phyloP scores from a whole-genome alignment of 2,113 vertebrate genomes.

The Arvicanthis niloticus region DNA sequence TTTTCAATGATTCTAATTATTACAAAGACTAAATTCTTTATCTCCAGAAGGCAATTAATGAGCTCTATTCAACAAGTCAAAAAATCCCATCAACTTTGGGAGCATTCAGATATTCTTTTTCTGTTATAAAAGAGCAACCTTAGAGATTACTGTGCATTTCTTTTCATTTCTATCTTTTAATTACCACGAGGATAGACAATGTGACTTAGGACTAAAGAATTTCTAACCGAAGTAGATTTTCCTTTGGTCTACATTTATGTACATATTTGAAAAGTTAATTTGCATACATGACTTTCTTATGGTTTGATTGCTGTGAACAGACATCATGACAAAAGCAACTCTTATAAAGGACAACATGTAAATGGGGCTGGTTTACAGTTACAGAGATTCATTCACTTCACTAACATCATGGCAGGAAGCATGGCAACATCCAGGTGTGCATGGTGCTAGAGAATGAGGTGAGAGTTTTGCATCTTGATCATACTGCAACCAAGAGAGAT shows the following conservation, averaged over 20 bases:
- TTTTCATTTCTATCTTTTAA: slow-evolving; percentile 43
- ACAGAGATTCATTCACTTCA: no score
- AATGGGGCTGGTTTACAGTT: no score
- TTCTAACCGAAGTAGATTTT: background rate
- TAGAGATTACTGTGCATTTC: background rate
- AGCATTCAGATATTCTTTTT: slow-evolving; percentile 69
- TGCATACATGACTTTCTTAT: background rate
- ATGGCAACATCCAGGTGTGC: no score
- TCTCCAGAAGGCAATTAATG: slow-evolving; percentile 83
- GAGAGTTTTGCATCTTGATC: no score
- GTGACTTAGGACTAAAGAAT: background rate
- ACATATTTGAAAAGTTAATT: slow-evolving; percentile 13
- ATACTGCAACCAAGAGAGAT: no score
- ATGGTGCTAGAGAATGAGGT: no score
- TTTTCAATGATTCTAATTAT: slow-evolving; percentile 84
- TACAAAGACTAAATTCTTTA: slow-evolving; percentile 82
- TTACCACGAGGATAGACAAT: slow-evolving; percentile 24
- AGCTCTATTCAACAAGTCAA: slow-evolving; percentile 78
- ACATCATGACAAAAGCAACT: no score
- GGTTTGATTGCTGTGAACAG: no score
- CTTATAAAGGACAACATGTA: no score
- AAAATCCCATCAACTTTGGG: slow-evolving; percentile 66
- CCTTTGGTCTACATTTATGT: slow-evolving; percentile 20
- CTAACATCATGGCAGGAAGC: no score
- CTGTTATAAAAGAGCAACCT: slow-evolving; percentile 46